Base-by-base conservation (phyloP, 2,888 invertebrate genomes). In the Tineola bisselliella region DNA sequence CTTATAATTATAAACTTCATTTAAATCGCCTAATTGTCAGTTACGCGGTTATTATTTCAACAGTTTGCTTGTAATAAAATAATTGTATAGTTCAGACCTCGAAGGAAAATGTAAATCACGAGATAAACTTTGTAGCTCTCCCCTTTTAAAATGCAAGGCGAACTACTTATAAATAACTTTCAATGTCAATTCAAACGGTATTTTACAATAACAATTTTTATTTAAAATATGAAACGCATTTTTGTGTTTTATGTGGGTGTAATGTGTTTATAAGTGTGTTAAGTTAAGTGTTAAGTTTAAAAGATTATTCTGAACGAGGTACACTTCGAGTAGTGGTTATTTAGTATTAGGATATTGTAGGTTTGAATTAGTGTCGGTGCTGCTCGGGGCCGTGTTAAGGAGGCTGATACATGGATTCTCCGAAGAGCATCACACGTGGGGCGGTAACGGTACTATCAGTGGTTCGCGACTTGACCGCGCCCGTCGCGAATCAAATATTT, bases 401-500 rank as follows among this genome's bases (percentile, higher is more conserved):
- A 38, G 38, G 38, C 38, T 38, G 38, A 38, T 38, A 10, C 38
- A 17, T 54, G 13, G 60, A 19, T 60, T 60, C 61, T 31, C 10
- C 12, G 52, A 61, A 48, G 60, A 19, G 12, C 18, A 44, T 17
- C 15, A 33, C 62, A 54, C 62, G 62, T 59, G 57, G 57, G 57
- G 57, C 44, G 43, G 33, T 62, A 62, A 62, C 62, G 62, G 62
- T 18, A 62, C 62, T 13, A 17, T 13, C 54, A 25, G 11, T 33
- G 58, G 58, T 58, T 13, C 58, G 61, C 13, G 30, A 38, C 59
- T 17, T 13, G n/a, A 31, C 60, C 62, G 63, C 63, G 62, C 65
- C 62, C 63, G 60, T 59, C 63, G 64, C 66, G 65, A 66, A 67
- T 66, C 68, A 66, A 65, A 69, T 67, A 67, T 70, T 70, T 70